These are phyloP conservation scores for Erythrocercus mccallii DNA, from an alignment of 2,113 vertebrate species.

Conservation along the genomic window DNA sequence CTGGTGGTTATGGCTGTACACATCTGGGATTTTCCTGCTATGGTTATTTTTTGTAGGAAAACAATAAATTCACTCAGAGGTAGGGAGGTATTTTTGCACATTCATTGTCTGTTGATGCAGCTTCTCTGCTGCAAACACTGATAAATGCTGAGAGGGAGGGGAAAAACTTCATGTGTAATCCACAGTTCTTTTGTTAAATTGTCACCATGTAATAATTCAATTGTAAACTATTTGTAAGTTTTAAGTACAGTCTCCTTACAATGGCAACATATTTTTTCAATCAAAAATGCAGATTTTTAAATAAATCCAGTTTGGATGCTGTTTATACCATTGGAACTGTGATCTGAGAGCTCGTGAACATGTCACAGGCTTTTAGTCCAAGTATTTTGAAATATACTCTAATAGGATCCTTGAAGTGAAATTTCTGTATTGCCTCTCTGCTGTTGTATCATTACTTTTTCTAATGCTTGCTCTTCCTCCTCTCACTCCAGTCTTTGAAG, in stretches of 20 bases:
- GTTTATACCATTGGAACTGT: not conserved
- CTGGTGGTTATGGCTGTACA: not conserved
- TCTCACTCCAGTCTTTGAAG: not conserved
- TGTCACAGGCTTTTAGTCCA: not conserved
- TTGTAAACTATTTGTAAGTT: not conserved
- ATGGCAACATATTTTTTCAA: fast-evolving
- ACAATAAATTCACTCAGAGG: not conserved
- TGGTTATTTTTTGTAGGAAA: not conserved
- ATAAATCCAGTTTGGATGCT: not conserved
- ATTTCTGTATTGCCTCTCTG: not conserved
- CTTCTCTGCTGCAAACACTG: not conserved
- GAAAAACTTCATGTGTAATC: not conserved
- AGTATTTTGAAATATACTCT: not conserved
- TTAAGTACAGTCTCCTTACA: not conserved
- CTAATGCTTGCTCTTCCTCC: not conserved
- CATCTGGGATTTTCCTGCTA: not conserved
- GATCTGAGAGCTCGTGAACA: not conserved
- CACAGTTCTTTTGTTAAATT: not conserved
- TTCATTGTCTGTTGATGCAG: not conserved
- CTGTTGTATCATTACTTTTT: not conserved
- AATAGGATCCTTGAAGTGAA: not conserved
- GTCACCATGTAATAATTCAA: not conserved
- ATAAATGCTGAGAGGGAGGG: not conserved
- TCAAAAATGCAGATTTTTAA: not conserved
- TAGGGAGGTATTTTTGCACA: not conserved